Percentiles rank a stretch among this genome's conserved stretches.
Conservation (phyloP, 2,113 vertebrate species). For the Malurus alboscapulatus region DNA sequence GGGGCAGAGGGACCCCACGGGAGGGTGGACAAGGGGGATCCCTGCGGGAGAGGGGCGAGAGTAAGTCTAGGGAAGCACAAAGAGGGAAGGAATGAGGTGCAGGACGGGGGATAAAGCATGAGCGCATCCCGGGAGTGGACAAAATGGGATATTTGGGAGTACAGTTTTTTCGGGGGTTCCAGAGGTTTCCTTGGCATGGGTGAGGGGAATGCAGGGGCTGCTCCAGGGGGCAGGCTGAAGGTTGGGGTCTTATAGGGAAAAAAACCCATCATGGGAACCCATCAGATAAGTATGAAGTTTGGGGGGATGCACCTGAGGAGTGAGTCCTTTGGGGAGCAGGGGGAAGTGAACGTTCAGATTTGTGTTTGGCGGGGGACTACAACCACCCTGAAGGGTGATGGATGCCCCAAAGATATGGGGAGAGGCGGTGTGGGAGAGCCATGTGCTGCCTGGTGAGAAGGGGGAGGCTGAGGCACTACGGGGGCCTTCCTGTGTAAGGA, state of each 20-base stretch:
- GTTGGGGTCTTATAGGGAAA: background rate
- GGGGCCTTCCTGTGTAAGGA: background rate
- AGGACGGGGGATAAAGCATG: background rate
- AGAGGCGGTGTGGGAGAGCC: background rate
- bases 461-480: background rate
- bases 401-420: background rate
- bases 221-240: background rate
- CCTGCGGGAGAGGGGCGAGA: background rate
- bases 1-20: background rate
- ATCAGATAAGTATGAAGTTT: background rate
- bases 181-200: background rate
- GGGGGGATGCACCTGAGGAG: background rate
- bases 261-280: background rate
- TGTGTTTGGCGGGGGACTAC: background rate
- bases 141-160: background rate
- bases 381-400: background rate
- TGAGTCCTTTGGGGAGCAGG: background rate
- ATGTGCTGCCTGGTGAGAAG: background rate
- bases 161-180: background rate
- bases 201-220: background rate
- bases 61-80: background rate
- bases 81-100: background rate
- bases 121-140: background rate
- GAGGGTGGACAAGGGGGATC: background rate
- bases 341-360: background rate